phyloP scores from a whole-genome alignment of 2,888 invertebrate genomes.

The Mystacides longicornis region DNA sequence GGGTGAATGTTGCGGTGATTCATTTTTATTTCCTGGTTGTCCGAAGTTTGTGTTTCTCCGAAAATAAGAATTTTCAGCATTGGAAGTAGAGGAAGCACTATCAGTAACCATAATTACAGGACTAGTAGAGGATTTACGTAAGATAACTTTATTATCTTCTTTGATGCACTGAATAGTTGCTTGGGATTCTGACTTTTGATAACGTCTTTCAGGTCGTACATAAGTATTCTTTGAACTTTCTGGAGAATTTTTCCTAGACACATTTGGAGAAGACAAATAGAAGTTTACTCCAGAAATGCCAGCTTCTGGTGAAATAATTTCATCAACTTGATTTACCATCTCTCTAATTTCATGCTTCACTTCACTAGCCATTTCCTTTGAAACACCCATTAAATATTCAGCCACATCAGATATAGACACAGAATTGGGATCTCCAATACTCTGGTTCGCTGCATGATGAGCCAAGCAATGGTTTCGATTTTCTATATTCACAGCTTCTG shows the following conservation, averaged over 20 bases:
- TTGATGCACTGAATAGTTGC: conserved; percentile 33
- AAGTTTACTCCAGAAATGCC: conserved; percentile 17
- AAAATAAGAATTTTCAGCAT: conserved; percentile 20
- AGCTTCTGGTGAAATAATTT: conserved; percentile 50
- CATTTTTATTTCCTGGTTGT: conserved; percentile 32
- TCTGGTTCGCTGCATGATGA: conserved; percentile 52
- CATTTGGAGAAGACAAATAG: conserved; percentile 31
- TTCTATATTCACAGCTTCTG: conserved; percentile 51
- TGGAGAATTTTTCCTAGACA: conserved; percentile 43
- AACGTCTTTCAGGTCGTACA: conserved; percentile 41
- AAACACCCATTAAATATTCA: conserved; percentile 70
- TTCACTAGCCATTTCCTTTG: conserved; percentile 71
- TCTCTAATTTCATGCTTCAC: conserved; percentile 71
- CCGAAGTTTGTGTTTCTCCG: conserved; percentile 21
- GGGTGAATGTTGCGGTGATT: conserved; percentile 42
- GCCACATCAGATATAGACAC: conserved; percentile 70
- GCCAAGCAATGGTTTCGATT: conserved; percentile 37
- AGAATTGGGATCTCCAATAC: conserved; percentile 52
- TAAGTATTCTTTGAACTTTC: too few species aligned
- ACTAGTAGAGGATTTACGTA: conserved; percentile 46
- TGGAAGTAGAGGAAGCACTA: not conserved
- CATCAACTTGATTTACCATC: conserved; percentile 66
- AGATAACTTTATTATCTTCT: conserved; percentile 18
- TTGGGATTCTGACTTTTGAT: conserved; percentile 42
- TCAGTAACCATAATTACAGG: conserved; percentile 33